A percentile compares a stretch with the other conserved stretches of the same genome.
Evolutionary conservation across 2,797 vertebrate genomes (phyloP).

Genomic region (Anolis apletophallus): DNA sequence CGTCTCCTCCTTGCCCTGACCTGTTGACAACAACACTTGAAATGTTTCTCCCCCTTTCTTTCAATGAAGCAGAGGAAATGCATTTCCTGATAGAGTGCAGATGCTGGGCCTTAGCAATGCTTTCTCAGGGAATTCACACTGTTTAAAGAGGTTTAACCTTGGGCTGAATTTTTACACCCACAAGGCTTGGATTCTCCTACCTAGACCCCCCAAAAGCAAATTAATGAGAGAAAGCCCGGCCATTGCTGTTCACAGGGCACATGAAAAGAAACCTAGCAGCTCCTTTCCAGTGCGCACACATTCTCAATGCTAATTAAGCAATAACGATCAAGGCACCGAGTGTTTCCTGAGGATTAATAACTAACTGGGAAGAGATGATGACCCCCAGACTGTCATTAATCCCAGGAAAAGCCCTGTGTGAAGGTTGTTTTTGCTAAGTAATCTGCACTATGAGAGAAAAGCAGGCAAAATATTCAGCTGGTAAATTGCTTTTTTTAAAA

Average conservation of each 20-base stretch:
- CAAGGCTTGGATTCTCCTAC: conserved; percentile 54
- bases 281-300: conserved; percentile 51
- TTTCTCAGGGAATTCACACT: conserved; percentile 66
- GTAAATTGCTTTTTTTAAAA: conserved; percentile 18
- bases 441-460: conserved; percentile 69
- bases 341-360: conserved; percentile 83
- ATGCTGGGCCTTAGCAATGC: conserved; percentile 60
- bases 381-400: conserved; percentile 82
- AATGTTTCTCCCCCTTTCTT: neutral
- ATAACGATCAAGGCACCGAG: conserved; percentile 77
- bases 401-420: conserved; percentile 80
- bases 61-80: neutral
- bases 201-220: conserved; percentile 64
- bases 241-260: conserved; percentile 65
- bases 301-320: conserved; percentile 77
- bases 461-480: conserved; percentile 20
- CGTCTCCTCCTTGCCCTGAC: conserved; percentile 7
- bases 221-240: conserved; percentile 70
- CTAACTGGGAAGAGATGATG: conserved; percentile 79
- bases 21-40: conserved; percentile 13
- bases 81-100: conserved; percentile 65
- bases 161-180: conserved; percentile 63
- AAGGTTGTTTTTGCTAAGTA: conserved; percentile 76
- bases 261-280: conserved; percentile 73
- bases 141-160: conserved; percentile 66